Percentiles rank a stretch among this genome's conserved stretches.
Evolutionary conservation across 2,113 vertebrate species (phyloP).

Genomic region (Capreolus pygargus): DNA sequence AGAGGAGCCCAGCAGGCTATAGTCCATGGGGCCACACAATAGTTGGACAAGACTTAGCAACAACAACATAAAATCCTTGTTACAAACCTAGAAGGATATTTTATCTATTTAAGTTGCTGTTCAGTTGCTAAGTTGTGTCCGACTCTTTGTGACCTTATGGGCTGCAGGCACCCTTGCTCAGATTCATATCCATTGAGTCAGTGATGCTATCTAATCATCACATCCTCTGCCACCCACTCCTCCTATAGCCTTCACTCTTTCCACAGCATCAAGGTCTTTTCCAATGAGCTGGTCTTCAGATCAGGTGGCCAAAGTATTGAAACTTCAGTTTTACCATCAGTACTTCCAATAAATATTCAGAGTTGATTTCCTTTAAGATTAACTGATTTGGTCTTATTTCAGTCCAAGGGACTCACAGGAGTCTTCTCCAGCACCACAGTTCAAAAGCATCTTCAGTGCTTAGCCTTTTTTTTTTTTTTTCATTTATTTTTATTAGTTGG

Average conservation of each 20-base stretch:
- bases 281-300: not conserved
- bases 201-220: not conserved
- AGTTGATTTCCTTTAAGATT: not conserved
- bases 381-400: not conserved
- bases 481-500: too few species aligned
- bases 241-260: not conserved
- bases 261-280: not conserved
- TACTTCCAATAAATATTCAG: not conserved
- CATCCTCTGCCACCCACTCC: not conserved
- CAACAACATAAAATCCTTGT: not conserved
- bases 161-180: not conserved
- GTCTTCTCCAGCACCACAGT: not conserved
- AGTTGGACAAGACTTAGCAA: not conserved
- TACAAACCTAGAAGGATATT: not conserved
- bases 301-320: not conserved
- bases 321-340: not conserved
- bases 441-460: not conserved
- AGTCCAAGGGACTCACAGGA: fast-evolving
- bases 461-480: not conserved
- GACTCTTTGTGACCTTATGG: not conserved
- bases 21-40: not conserved
- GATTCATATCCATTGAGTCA: not conserved
- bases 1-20: not conserved
- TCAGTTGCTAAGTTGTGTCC: not conserved
- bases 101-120: not conserved